Evolutionary conservation across 1,140 invertebrate species (phyloP).

Genomic region (Drosophila nigrodunni): DNA sequence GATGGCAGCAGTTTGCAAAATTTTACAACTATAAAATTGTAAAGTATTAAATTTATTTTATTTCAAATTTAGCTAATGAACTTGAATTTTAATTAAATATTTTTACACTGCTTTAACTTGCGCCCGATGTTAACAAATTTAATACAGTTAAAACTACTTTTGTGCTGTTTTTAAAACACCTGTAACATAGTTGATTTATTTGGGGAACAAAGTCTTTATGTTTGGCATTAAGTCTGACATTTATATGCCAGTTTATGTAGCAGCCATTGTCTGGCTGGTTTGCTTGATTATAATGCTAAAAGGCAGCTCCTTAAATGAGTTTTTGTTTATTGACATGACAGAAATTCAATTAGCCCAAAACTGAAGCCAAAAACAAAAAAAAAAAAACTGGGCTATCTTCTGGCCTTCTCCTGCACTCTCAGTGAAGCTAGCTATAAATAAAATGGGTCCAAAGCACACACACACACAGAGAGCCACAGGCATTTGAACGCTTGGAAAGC

Average conservation of each 20-base stretch:
- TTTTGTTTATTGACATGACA: slow-evolving; percentile 49
- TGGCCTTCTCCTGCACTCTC: not conserved
- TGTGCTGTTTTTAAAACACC: not conserved
- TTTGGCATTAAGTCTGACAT: slow-evolving; percentile 11
- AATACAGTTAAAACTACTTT: not conserved
- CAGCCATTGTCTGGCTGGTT: slow-evolving; percentile 4
- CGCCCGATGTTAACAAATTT: too few relatives aligned
- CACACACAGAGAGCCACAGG: slow-evolving; percentile 34
- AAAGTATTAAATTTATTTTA: too few relatives aligned
- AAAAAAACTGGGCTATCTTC: not conserved
- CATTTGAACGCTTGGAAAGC: slow-evolving; percentile 7
- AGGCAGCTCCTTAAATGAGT: slow-evolving; percentile 4
- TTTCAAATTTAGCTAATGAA: too few relatives aligned
- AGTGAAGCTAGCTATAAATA: slow-evolving; percentile 65
- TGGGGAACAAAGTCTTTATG: not conserved
- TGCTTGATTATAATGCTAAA: not conserved
- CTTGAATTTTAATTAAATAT: too few relatives aligned
- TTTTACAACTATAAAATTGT: too few relatives aligned
- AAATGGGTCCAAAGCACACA: slow-evolving; percentile 52
- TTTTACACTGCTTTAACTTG: too few relatives aligned
- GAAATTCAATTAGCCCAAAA: slow-evolving; percentile 57
- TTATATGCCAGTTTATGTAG: not conserved
- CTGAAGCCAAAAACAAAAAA: slow-evolving; percentile 17
- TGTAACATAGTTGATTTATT: not conserved
- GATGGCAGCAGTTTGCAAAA: not conserved